These are phyloP conservation scores for Micrasema minimum DNA, from an alignment of 1,140 invertebrate species.

Conservation along the genomic window DNA sequence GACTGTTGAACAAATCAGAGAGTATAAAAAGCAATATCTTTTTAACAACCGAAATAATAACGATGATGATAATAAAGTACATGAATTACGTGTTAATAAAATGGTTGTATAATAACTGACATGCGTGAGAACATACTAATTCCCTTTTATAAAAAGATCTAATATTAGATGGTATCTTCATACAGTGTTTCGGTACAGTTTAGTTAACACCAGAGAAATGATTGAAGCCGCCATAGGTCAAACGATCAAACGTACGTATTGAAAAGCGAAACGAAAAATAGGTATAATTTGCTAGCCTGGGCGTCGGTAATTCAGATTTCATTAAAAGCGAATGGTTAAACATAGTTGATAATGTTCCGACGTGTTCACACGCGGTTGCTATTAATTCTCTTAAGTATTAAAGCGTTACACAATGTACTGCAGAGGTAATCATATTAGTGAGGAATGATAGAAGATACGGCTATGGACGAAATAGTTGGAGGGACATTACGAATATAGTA, in stretches of 20 bases:
- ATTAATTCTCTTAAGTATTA: slow-evolving; percentile 46
- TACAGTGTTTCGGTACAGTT: slow-evolving; percentile 10
- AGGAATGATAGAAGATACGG: slow-evolving; percentile 12
- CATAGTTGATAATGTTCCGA: slow-evolving; percentile 20
- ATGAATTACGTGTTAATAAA: too few species aligned
- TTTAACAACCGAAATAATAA: too few species aligned
- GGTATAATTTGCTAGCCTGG: slow-evolving; percentile 32
- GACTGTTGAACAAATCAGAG: too few species aligned
- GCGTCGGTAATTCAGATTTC: slow-evolving; percentile 49
- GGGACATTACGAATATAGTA: neutral
- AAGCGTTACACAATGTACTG: slow-evolving; percentile 44
- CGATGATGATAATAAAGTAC: too few species aligned
- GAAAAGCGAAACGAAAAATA: slow-evolving; percentile 37
- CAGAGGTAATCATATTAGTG: slow-evolving; percentile 37
- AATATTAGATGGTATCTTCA: neutral
- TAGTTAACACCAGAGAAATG: slow-evolving; percentile 33
- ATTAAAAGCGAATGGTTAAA: slow-evolving; percentile 45
- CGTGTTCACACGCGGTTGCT: slow-evolving; percentile 47
- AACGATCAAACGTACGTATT: slow-evolving; percentile 21
- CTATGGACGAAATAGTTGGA: too few species aligned
- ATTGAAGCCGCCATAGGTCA: slow-evolving; percentile 43
- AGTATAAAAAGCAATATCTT: too few species aligned
- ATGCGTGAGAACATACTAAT: slow-evolving; percentile 6
- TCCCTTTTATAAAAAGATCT: slow-evolving; percentile 15
- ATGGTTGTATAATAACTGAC: neutral